Percentiles rank a stretch among this genome's conserved stretches.
These are phyloP conservation scores for Zeuzera pyrina DNA, from an alignment of 2,888 invertebrate species.

Conservation along the genomic window DNA sequence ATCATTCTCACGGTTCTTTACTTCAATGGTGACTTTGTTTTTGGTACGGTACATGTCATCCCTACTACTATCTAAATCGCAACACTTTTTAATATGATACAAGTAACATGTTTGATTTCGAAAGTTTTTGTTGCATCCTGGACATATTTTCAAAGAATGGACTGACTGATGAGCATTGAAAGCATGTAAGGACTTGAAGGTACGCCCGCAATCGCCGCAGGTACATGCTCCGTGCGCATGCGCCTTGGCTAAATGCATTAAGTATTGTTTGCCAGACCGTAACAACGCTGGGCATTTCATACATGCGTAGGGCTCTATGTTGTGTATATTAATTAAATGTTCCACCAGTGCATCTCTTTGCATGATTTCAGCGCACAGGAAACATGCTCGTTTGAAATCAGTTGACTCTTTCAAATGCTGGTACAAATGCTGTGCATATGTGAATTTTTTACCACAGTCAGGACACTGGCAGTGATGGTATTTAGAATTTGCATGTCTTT, in stretches of 20 bases:
- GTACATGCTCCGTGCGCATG: slow-evolving; percentile 34
- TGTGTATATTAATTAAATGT: slow-evolving; percentile 34
- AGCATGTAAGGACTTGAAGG: slow-evolving; percentile 33
- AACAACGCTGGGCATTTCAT: slow-evolving; percentile 47
- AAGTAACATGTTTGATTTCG: slow-evolving; percentile 48
- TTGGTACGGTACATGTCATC: slow-evolving; percentile 26
- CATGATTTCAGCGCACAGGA: slow-evolving; percentile 47
- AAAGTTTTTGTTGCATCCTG: slow-evolving; percentile 42
- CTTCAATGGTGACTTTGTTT: slow-evolving; percentile 30
- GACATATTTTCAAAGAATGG: slow-evolving; percentile 40
- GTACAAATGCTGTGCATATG: slow-evolving; percentile 32
- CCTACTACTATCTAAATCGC: slow-evolving; percentile 32
- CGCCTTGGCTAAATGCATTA: slow-evolving; percentile 28
- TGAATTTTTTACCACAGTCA: slow-evolving; percentile 40
- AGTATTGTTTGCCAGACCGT: slow-evolving; percentile 21
- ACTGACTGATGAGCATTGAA: slow-evolving; percentile 41
- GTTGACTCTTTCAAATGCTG: slow-evolving; percentile 47
- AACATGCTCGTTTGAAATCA: slow-evolving; percentile 42
- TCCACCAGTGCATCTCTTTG: slow-evolving; percentile 30
- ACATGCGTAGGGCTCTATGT: slow-evolving; percentile 31
- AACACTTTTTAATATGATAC: slow-evolving; percentile 45
- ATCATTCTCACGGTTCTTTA: slow-evolving; percentile 30
- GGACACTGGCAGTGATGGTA: slow-evolving; percentile 33
- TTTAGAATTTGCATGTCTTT: slow-evolving; percentile 5
- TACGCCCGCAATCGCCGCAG: slow-evolving; percentile 51